Base-by-base conservation (phyloP, 2,888 invertebrate species). In the Pseudeuparius sepicola region DNA sequence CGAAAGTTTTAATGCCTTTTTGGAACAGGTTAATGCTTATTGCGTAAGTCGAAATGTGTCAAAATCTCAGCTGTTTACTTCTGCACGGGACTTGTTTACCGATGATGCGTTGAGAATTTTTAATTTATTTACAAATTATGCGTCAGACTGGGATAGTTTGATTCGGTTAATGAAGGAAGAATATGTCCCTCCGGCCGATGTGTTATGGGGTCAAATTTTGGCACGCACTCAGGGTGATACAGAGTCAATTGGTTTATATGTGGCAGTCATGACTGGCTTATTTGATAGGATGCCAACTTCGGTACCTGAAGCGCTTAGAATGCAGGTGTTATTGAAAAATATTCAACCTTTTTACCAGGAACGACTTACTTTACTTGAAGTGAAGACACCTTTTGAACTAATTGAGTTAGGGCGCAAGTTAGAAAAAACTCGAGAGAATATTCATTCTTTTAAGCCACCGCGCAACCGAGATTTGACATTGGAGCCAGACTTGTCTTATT, bases 231-330 rank as follows among this genome's bases (percentile, higher is more conserved):
- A 43, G 18, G 39, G 40, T 7, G 10, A 20, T 3, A 24, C 33
- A 9, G 40, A 44, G 31, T 32, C 36, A 2, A 41, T 44, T 11
- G 40, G 39, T 6, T 14, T 42, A 2, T 42, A 42, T 25, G 16
- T 42, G 6, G 32, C 36, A 3, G 16, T 35, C 5, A 40, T 44
- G 40, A 24, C 14, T 7, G 30, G 35, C 13, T 30, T 40, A 6
- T 42, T 42, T 14, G 27, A 18, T 6, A 23, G 40, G 10, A 24
- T 43, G 18, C 24, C 27, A n/a, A 17, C 16, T n/a, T 17, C 11
- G n/a, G 27, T 39, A 4, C 12, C 32, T 3, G 34, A 43, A 13
- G 3, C 17, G 1, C 24, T 24, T 3, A 16, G 31, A 15, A 13
- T 36, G 9, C 30, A 34, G 13, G 17, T 43, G 11, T 7, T 38